Base-by-base conservation (phyloP, 2,888 invertebrate genomes). In the Perithous albicinctus region DNA sequence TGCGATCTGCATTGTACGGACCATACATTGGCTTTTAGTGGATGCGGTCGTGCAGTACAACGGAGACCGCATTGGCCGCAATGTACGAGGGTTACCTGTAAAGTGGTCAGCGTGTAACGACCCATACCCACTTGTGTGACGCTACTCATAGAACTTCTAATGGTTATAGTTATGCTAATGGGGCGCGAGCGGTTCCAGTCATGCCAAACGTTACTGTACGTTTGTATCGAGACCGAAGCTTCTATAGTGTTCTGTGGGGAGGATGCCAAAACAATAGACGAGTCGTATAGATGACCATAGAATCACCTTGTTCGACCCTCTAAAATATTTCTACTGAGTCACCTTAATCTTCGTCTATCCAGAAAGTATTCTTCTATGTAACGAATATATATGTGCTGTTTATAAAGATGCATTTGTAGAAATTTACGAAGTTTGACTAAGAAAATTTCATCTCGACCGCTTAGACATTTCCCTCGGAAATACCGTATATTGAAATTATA, bases 41-140 rank as follows among this genome's bases (percentile, higher is more conserved):
- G 85, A 86, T 84, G 85, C 70, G 86, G 85, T 85, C 35, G 73
- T 82, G 76, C 84, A 51, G 78, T 83, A 77, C 80, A 82, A 74
- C 82, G 78, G 70, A 79, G 75, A 85, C 85, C 86, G 72, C 87
- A 73, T 79, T 64, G 15, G 79, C 87, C 87, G 76, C 87, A 87
- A 85, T 80, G 85, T 85, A 85, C 81, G 87, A 86, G 85, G 78
- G 85, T 83, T 85, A 84, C 87, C 85, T 82, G 85, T 80, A 85
- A 86, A 85, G 84, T 84, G 86, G 84, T 82, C 85, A 82, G 80
- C 78, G 78, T 83, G 83, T 87, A 85, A 84, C 82, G 84, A 75
- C 77, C 72, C 84, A 70, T 83, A 82, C 80, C 83, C 83, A 83
- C 86, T 83, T 64, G 78, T 75, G 79, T 75, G 75, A 69, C 61